phyloP scores from a whole-genome alignment of 2,113 vertebrate species.

The rabbit (Oryctolagus cuniculus) region mOryCun1.1 NC_091441.1:106998501-106999000 shows the following conservation, averaged over 20 bases:
- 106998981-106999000: background rate
- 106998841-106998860: background rate
- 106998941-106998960: conserved; percentile 9
- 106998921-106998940: background rate
- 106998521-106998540: background rate
- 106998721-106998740: background rate
- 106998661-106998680: background rate
- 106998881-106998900: background rate
- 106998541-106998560: background rate
- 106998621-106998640: background rate
- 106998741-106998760: background rate
- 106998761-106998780: background rate
- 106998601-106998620: background rate
- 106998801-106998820: conserved; percentile 26
- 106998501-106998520: background rate
- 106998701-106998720: background rate
- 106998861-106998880: background rate
- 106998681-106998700: background rate
- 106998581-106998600: background rate
- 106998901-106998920: background rate
- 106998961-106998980: background rate
- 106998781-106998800: background rate
- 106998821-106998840: background rate
- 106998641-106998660: background rate
- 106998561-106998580: background rate